Evolutionary conservation across 2,797 vertebrate species (phyloP), one percentile per base, ranked within the genome.

Genomic region (Rhincodon typus): DNA sequence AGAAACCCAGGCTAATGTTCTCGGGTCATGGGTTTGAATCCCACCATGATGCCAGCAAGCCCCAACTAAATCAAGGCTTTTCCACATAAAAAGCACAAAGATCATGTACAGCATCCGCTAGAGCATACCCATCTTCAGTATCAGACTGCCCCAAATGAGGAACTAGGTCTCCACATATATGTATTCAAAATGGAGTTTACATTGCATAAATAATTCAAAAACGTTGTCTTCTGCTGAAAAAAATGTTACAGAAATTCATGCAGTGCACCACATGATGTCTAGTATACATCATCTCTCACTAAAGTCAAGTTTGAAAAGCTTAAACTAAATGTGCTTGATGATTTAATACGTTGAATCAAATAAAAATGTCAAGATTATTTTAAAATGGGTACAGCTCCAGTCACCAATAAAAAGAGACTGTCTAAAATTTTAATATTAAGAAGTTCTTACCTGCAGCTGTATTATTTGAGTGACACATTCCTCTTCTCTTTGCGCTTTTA

Each of bases 361-460:
- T 87, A 12, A 27, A 5, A 4, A 90, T 90, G 1, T n/a, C 30
- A 90, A 90, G 15, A n/a, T 57, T 88, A 88, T 57, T 88, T 57
- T 53, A 57, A 57, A 46, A 46, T 8, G 15, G 17, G 13, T 66
- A 7, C 34, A 90, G 87, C 30, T 6, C 27, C 86, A 57, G 10
- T 57, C 57, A 91, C 7, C 34, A 62, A 88, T 17, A 34, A 25
- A 84, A 46, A 30, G 15, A 67, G 34, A n/a, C 66, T 69, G 62
- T 42, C n/a, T 93, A 38, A 93, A 69, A 67, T n/a, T 93, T 42
- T 93, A 93, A 38, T 69, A 21, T 69, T 42, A 67, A 42, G n/a
- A 95, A 77, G 70, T 91, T 91, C 96, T 97, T 97, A 99, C 99
- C 98, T 98, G 98, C 7, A 99, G 97, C 96, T 97, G 97, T 38